Conservation (phyloP, 2,113 vertebrate species). For the Paralichthys olivaceus region DNA sequence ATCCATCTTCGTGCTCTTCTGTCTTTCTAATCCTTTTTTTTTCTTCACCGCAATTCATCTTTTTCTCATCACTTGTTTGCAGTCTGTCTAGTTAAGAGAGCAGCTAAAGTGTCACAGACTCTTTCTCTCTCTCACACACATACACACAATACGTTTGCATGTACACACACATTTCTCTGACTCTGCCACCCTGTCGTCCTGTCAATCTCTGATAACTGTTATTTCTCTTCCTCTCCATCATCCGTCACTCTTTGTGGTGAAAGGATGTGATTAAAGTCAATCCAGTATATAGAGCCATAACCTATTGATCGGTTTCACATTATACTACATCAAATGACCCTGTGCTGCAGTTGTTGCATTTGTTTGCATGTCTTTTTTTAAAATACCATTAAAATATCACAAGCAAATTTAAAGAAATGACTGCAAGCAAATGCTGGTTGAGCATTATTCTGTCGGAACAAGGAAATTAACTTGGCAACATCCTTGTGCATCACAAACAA, state of each 20-base stretch:
- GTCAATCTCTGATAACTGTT: conserved; percentile 54
- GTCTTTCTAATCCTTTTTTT: conserved; percentile 51
- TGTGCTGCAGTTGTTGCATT: background rate
- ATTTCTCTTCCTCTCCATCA: conserved; percentile 46
- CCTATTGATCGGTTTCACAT: conserved; percentile 54
- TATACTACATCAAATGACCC: background rate
- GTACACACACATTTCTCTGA: conserved; percentile 31
- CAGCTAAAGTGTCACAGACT: conserved; percentile 41
- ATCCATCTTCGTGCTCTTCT: conserved; percentile 61
- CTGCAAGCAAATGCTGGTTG: background rate
- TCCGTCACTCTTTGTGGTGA: conserved; percentile 25
- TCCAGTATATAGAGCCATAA: conserved; percentile 27
- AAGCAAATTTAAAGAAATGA: conserved; percentile 1
- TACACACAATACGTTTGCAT: background rate
- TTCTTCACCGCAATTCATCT: conserved; percentile 46
- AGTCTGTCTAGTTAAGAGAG: conserved; percentile 50
- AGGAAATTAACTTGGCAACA: conserved; percentile 2
- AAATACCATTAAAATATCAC: background rate
- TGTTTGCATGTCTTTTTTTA: background rate
- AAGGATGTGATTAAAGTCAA: conserved; percentile 35
- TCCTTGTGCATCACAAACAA: conserved; percentile 6
- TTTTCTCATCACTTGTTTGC: conserved; percentile 51
- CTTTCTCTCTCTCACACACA: conserved; percentile 2
- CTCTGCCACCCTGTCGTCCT: conserved; percentile 17
- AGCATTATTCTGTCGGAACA: conserved; percentile 33